These are phyloP conservation scores for Lagopus muta DNA, from an alignment of 2,113 vertebrate genomes.

Conservation along the genomic window DNA sequence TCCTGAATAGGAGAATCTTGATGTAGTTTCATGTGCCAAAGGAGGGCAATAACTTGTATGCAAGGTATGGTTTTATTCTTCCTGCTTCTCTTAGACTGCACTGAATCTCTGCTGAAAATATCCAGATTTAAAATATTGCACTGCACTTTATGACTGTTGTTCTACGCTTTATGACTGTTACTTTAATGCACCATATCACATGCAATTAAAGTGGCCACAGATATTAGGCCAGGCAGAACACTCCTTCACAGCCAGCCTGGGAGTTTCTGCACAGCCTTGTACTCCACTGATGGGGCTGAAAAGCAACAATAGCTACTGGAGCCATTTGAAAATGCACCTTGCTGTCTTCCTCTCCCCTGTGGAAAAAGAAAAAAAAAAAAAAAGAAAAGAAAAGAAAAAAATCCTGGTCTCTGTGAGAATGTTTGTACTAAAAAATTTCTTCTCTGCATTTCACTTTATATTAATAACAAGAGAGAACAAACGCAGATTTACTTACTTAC, in stretches of 20 bases:
- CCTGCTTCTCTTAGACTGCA: neutral
- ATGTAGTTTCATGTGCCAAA: neutral
- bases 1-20: neutral
- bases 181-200: slow-evolving; percentile 1
- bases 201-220: slow-evolving; percentile 33
- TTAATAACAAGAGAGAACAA: slow-evolving; percentile 30
- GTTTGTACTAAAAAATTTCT: neutral
- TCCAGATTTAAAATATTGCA: neutral
- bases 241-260: neutral
- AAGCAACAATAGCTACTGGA: neutral
- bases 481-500: neutral
- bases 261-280: neutral
- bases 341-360: neutral
- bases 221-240: neutral
- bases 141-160: slow-evolving; percentile 18
- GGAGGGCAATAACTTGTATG: slow-evolving; percentile 2
- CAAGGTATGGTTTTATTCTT: neutral
- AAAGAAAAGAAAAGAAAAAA: too few relatives aligned
- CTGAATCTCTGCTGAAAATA: slow-evolving; percentile 13
- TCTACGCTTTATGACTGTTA: slow-evolving; percentile 35
- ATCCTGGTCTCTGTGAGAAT: neutral
- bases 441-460: neutral
- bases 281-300: neutral
- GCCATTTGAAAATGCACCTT: neutral
- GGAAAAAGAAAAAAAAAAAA: too few relatives aligned